Conservation (phyloP, 2,888 invertebrate genomes). For the Microchrysa polita region DNA sequence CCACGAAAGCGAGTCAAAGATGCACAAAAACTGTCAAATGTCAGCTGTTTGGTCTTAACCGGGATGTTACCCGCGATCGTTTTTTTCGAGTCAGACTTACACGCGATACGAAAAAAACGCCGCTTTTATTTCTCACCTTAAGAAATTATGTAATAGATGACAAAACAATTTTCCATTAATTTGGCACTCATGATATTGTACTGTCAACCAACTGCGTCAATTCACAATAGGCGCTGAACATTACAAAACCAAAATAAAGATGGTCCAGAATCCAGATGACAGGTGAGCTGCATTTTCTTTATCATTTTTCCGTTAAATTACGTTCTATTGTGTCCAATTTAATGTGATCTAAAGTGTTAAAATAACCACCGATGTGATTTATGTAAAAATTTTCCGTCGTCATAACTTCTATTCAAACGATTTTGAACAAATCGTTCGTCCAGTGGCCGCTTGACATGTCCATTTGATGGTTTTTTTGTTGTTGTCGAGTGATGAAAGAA, state of each 20-base stretch:
- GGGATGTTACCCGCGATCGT: too few species aligned
- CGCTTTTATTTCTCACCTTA: too few species aligned
- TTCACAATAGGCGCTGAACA: conserved; percentile 27
- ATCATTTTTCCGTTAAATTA: too few species aligned
- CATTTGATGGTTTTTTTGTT: conserved; percentile 32
- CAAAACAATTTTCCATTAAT: too few species aligned
- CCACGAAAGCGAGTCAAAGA: too few species aligned
- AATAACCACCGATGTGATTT: not conserved
- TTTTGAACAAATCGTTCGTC: not conserved
- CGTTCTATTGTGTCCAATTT: not conserved
- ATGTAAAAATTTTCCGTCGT: not conserved
- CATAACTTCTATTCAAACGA: not conserved
- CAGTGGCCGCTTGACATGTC: conserved; percentile 24
- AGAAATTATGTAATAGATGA: too few species aligned
- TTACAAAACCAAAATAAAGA: conserved; percentile 44
- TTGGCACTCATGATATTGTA: too few species aligned
- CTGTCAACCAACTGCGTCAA: not conserved
- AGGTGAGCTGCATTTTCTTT: conserved; percentile 41
- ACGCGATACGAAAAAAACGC: too few species aligned
- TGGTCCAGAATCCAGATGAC: conserved; percentile 49
- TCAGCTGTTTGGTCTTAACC: too few species aligned
- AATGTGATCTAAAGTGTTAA: not conserved
- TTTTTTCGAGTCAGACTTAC: too few species aligned
- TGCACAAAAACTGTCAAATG: too few species aligned
- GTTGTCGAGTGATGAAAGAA: not conserved